phyloP scores from a whole-genome alignment of 1,140 invertebrate species.

The Euglossa dilemma region DNA sequence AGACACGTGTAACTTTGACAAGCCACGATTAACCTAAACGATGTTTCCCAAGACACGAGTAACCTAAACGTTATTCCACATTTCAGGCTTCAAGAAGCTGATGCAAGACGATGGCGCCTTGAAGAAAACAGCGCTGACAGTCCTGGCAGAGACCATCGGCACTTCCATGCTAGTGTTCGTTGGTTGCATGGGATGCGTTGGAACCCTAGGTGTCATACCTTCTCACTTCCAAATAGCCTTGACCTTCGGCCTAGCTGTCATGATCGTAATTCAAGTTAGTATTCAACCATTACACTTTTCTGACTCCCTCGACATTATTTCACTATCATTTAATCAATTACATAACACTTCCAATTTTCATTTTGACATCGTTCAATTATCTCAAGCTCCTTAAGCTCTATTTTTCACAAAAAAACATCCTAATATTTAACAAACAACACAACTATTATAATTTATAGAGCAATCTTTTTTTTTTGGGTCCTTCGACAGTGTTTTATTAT shows the following conservation, averaged over 20 bases:
- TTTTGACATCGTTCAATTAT: too few species aligned
- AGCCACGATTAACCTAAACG: too few species aligned
- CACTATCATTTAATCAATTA: too few species aligned
- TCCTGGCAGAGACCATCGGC: slow-evolving; percentile 86
- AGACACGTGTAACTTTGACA: too few species aligned
- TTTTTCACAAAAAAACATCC: too few species aligned
- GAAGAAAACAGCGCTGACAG: slow-evolving; percentile 58
- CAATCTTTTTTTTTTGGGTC: too few species aligned
- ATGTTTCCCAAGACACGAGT: neutral
- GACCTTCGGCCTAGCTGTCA: slow-evolving; percentile 88
- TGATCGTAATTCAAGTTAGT: slow-evolving; percentile 85
- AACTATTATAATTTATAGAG: too few species aligned
- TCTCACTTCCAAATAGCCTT: slow-evolving; percentile 85
- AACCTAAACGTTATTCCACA: slow-evolving; percentile 1
- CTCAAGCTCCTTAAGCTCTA: too few species aligned
- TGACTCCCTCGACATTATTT: neutral
- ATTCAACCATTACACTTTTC: too few species aligned
- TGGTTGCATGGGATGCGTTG: slow-evolving; percentile 88
- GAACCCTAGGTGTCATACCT: slow-evolving; percentile 68
- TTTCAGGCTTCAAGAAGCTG: slow-evolving; percentile 67
- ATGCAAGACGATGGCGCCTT: slow-evolving; percentile 58
- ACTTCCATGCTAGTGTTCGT: slow-evolving; percentile 88
- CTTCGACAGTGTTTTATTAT: too few species aligned
- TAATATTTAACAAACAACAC: too few species aligned
- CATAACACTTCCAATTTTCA: too few species aligned